Base-by-base conservation (phyloP, 2,797 vertebrate species). In the Manis pentadactyla region DNA sequence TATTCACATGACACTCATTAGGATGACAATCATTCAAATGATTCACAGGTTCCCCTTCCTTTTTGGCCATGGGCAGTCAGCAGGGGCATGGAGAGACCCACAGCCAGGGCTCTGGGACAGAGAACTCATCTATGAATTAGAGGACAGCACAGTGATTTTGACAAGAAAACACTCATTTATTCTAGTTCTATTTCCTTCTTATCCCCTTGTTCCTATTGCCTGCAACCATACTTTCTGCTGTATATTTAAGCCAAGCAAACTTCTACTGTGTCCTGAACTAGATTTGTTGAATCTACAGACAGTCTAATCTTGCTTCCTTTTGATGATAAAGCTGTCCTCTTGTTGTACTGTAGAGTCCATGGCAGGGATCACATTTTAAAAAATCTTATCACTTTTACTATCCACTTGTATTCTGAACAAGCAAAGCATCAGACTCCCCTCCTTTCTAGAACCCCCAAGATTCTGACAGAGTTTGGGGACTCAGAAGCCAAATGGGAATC, bases 401-500 rank as follows among this genome's bases (percentile, higher is more conserved):
- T 37, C 66, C 68, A 87, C 89, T 97, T 92, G 42, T 84, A 90
- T 97, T 98, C 96, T 96, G 53, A 93, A 95, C 10, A 2, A 87
- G 85, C 25, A 94, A 97, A 96, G 83, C 78, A 34, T 61, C 61
- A 96, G 96, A 98, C 97, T 96, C 84, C 81, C 96, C 96, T 96
- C 81, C 98, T 98, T 98, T 98, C 98, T 98, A 98, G 98, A 98
- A 97, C 96, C 98, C 96, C 87, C 97, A 98, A 98, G 98, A 98
- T 98, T 97, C 97, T 98, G 98, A 98, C 98, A 99, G 98, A 98
- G 98, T 98, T 98, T 98, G 97, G 98, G 98, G 98, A 98, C 97
- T 98, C 97, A 98, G 98, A 98, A 99, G 98, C 98, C 98, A 99
- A 99, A 98, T 98, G 98, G 98, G 98, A 99, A 98, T 98, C 99